Conservation (phyloP, 2,797 vertebrate species). For the Australoheros facetus region DNA sequence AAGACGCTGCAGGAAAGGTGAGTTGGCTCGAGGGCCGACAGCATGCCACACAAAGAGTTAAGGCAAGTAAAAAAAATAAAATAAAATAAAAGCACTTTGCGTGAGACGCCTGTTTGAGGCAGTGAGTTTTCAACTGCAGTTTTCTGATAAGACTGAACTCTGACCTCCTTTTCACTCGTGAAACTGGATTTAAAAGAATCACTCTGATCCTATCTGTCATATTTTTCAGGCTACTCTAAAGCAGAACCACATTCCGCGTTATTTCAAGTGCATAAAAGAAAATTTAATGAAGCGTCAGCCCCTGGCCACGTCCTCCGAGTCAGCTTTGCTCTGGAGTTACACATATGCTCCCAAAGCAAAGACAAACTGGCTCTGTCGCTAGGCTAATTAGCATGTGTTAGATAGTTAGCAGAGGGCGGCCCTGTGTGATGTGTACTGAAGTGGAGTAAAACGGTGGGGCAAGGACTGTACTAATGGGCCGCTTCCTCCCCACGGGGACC, state of each 20-base stretch:
- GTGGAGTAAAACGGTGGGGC: conserved; percentile 76
- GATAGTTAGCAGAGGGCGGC: conserved; percentile 75
- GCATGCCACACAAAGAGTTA: conserved; percentile 13
- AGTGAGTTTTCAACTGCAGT: background rate
- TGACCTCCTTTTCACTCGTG: conserved; percentile 7
- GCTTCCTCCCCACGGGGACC: conserved; percentile 72
- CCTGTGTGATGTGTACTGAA: conserved; percentile 78
- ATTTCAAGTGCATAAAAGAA: conserved; percentile 52
- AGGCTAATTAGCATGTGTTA: conserved; percentile 78
- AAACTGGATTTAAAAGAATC: conserved; percentile 5
- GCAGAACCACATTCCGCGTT: conserved; percentile 11
- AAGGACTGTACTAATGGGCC: conserved; percentile 78
- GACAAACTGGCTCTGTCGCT: conserved; percentile 65
- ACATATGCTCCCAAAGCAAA: conserved; percentile 61
- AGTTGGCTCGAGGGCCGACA: conserved; percentile 27
- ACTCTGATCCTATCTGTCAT: conserved; percentile 1
- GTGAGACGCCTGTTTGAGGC: conserved; percentile 12
- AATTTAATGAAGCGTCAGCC: conserved; percentile 51
- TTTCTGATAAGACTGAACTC: conserved; percentile 15
- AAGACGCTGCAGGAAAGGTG: conserved; percentile 64
- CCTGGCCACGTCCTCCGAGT: conserved; percentile 33
- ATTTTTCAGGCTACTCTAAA: conserved; percentile 4
- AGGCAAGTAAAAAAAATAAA: background rate
- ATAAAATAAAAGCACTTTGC: conserved; percentile 3
- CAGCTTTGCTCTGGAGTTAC: conserved; percentile 54